Percentiles rank a stretch among this genome's conserved stretches.
phyloP scores from a whole-genome alignment of 2,888 invertebrate species.

The Dicyrtomina minuta region DNA sequence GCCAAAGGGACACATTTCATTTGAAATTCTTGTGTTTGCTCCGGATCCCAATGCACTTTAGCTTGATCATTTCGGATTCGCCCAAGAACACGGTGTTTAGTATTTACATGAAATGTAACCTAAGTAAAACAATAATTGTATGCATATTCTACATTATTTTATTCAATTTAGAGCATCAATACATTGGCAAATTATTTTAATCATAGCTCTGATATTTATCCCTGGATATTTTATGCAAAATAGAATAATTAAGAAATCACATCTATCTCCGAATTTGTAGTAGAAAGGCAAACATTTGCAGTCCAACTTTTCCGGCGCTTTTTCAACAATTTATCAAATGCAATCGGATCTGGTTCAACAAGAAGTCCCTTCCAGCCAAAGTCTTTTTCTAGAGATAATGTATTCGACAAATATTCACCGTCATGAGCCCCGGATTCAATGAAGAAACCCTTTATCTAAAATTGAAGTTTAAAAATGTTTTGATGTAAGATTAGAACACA shows the following conservation, averaged over 20 bases:
- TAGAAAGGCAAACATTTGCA: constrained; percentile 28
- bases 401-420: constrained; percentile 34
- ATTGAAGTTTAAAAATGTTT: too few relatives aligned
- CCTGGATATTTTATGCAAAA: too few relatives aligned
- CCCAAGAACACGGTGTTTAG: not conserved
- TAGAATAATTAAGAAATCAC: too few relatives aligned
- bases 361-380: constrained; percentile 35
- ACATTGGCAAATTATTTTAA: too few relatives aligned
- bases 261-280: constrained; percentile 15
- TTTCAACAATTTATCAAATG: constrained; percentile 25
- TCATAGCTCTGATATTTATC: not conserved
- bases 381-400: constrained; percentile 25
- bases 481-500: too few relatives aligned
- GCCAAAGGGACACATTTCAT: constrained; percentile 55
- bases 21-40: constrained; percentile 5
- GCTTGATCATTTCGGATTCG: not conserved
- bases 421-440: not conserved
- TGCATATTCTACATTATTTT: too few relatives aligned
- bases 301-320: too few relatives aligned
- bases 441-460: not conserved
- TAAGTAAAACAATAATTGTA: too few relatives aligned
- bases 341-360: constrained; percentile 25
- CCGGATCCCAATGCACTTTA: constrained; percentile 7
- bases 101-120: constrained; percentile 13
- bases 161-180: too few relatives aligned